phyloP scores from a whole-genome alignment of 1,140 invertebrate species.

The Ostrea edulis region DNA sequence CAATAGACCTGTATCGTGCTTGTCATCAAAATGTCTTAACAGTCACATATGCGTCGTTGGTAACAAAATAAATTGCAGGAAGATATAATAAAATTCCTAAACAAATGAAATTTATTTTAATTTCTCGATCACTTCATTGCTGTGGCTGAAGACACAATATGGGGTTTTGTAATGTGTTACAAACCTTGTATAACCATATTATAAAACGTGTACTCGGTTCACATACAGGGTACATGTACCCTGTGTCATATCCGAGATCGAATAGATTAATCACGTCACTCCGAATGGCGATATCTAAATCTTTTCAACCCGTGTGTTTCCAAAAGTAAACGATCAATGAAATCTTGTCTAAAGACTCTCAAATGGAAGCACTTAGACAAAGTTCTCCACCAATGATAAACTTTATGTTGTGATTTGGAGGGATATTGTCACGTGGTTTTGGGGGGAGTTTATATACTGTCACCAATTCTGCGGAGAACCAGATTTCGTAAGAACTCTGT shows the following conservation, averaged over 20 bases:
- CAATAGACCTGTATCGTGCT: neutral
- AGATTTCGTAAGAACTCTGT: constrained; percentile 36
- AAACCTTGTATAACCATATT: neutral
- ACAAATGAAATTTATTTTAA: neutral
- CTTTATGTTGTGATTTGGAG: constrained; percentile 17
- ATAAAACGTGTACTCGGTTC: neutral
- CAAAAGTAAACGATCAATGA: constrained; percentile 23
- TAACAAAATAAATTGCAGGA: neutral
- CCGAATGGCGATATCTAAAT: constrained; percentile 10
- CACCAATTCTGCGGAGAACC: neutral
- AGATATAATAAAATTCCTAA: neutral
- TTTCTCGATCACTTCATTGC: neutral
- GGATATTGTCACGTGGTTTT: neutral
- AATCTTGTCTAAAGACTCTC: neutral
- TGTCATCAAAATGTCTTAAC: neutral
- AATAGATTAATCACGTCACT: neutral
- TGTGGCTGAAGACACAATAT: neutral
- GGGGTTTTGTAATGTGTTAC: neutral
- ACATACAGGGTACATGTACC: neutral
- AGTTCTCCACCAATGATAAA: neutral
- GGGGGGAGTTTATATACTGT: neutral
- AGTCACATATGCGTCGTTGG: neutral
- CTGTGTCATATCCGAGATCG: neutral
- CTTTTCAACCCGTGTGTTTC: constrained; percentile 22
- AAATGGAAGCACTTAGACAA: neutral